These are phyloP conservation scores for Eupithecia insigniata DNA, from an alignment of 2,888 invertebrate genomes.

Conservation along the genomic window DNA sequence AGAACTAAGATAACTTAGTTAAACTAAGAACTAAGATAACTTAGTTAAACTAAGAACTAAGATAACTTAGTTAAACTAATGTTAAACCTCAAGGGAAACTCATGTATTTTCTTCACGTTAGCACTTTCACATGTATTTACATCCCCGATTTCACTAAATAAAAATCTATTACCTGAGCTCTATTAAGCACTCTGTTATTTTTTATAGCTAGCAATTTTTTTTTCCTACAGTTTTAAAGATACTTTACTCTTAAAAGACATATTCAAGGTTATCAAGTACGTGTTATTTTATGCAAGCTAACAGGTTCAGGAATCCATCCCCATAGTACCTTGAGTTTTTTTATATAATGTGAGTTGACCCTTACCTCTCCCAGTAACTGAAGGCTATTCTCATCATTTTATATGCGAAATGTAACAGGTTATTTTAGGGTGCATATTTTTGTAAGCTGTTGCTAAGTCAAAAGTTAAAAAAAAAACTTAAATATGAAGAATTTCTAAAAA, in stretches of 20 bases:
- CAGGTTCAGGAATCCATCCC: neutral
- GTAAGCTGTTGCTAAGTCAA: neutral
- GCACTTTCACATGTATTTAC: too few species aligned
- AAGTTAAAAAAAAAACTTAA: neutral
- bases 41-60: too few species aligned
- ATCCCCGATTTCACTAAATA: too few species aligned
- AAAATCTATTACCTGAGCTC: too few species aligned
- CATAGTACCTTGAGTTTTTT: constrained; percentile 7
- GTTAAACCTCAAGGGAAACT: too few species aligned
- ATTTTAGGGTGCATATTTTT: constrained; percentile 2
- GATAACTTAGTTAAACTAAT: too few species aligned
- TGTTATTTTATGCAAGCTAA: constrained; percentile 10
- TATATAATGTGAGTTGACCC: neutral
- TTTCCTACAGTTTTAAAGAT: too few species aligned
- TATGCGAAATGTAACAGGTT: constrained; percentile 6
- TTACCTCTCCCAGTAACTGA: neutral
- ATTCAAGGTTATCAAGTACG: constrained; percentile 1
- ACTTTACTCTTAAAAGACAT: neutral
- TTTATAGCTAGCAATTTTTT: neutral
- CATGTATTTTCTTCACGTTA: too few species aligned
- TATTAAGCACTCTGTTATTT: neutral
- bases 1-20: too few species aligned
- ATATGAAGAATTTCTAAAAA: neutral
- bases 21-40: too few species aligned
- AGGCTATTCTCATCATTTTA: constrained; percentile 13